phyloP scores from a whole-genome alignment of 2,888 invertebrate species.

The Epirrhoe tristata region DNA sequence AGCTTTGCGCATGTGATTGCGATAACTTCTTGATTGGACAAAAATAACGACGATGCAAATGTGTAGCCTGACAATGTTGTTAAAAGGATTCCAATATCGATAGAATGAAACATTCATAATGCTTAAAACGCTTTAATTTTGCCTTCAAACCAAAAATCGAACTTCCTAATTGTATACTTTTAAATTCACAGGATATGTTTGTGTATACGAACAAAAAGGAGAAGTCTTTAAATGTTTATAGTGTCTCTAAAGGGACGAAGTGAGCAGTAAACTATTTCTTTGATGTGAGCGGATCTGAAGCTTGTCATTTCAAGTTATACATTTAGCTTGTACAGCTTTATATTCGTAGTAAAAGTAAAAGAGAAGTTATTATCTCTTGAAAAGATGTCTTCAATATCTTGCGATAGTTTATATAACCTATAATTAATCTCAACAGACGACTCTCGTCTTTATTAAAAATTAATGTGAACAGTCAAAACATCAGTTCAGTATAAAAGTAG shows the following conservation, averaged over 20 bases:
- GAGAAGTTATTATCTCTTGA: neutral
- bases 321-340: conserved; percentile 23
- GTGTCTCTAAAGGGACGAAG: conserved; percentile 55
- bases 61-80: conserved; percentile 45
- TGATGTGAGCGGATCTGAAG: conserved; percentile 55
- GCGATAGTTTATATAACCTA: neutral
- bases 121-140: conserved; percentile 7
- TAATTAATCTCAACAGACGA: no score
- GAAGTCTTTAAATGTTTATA: conserved; percentile 55
- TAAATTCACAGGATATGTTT: conserved; percentile 28
- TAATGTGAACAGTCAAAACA: neutral
- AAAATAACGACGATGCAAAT: conserved; percentile 52
- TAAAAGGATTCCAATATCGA: conserved; percentile 38
- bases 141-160: conserved; percentile 5
- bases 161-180: conserved; percentile 11
- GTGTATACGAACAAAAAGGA: conserved; percentile 42
- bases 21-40: conserved; percentile 38
- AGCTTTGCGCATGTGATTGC: conserved; percentile 33
- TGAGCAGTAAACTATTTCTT: conserved; percentile 58
- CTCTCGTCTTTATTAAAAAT: neutral
- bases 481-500: neutral
- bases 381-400: neutral
- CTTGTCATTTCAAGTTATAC: conserved; percentile 49
- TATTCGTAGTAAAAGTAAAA: neutral
- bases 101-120: conserved; percentile 28